A percentile compares a stretch with the other conserved stretches of the same genome.
Evolutionary conservation across 2,797 vertebrate species (phyloP).

Genomic region (Gymnoscopelus microlampas): DNA sequence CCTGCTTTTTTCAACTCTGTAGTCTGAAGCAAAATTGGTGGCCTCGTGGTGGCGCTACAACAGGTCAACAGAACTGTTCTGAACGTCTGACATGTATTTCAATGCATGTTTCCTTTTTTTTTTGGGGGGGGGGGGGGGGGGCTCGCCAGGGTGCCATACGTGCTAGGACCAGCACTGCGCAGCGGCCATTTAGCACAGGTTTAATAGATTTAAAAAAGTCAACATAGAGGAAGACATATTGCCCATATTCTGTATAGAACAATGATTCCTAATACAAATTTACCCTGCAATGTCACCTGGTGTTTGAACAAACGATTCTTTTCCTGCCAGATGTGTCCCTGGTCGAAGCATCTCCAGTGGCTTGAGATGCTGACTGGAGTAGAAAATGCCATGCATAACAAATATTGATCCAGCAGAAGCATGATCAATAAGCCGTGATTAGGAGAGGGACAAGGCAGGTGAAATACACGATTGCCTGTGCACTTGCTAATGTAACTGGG

Average conservation of each 20-base stretch:
- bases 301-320: slow-evolving; percentile 62
- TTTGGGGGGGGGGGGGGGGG: too few relatives aligned
- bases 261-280: slow-evolving; percentile 52
- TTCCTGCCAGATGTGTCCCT: slow-evolving; percentile 52
- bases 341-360: slow-evolving; percentile 37
- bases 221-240: slow-evolving; percentile 57
- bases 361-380: slow-evolving; percentile 48
- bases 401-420: slow-evolving; percentile 63
- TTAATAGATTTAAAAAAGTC: slow-evolving; percentile 61
- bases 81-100: slow-evolving; percentile 36
- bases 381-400: slow-evolving; percentile 64
- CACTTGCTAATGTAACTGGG: slow-evolving; percentile 16
- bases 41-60: slow-evolving; percentile 44
- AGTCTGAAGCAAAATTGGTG: slow-evolving; percentile 37
- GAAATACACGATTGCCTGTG: slow-evolving; percentile 38
- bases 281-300: slow-evolving; percentile 57
- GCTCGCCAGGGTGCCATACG: too few relatives aligned
- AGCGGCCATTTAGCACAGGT: slow-evolving; percentile 42
- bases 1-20: slow-evolving; percentile 37
- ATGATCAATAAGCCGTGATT: slow-evolving; percentile 66
- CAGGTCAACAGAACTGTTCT: slow-evolving; percentile 35
- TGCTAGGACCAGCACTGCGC: too few relatives aligned
- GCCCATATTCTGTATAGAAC: slow-evolving; percentile 29
- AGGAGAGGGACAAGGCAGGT: slow-evolving; percentile 55
- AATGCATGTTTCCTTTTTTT: too few relatives aligned